Percentiles rank a stretch among this genome's conserved stretches.
Evolutionary conservation across 64 coral and sea anemone genomes (phyloP).

Genomic region (Stichodactyla helianthus): DNA sequence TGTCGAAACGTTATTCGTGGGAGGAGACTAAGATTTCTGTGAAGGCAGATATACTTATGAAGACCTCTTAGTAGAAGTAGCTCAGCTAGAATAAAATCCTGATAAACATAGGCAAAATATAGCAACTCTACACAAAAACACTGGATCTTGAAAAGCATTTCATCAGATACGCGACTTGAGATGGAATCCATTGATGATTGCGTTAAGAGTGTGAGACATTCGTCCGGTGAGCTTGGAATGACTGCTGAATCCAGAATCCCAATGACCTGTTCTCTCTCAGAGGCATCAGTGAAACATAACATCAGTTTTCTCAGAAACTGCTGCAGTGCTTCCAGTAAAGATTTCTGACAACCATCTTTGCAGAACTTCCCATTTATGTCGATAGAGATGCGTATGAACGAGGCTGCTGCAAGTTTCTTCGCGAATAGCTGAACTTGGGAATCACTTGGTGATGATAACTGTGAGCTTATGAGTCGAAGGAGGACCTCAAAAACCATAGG

Average conservation of each 20-base stretch:
- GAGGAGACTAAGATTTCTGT: conserved; percentile 27
- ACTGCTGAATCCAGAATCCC: neutral
- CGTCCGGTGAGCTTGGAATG: neutral
- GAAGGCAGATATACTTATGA: conserved; percentile 44
- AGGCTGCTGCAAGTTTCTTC: conserved; percentile 31
- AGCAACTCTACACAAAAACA: conserved; percentile 69
- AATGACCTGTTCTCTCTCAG: neutral
- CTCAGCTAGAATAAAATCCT: conserved; percentile 41
- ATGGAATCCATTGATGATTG: conserved; percentile 39
- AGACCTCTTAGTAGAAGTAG: conserved; percentile 27
- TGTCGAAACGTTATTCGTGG: conserved; percentile 33
- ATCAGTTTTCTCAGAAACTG: conserved; percentile 40
- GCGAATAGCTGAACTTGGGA: conserved; percentile 25
- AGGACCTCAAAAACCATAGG: conserved; percentile 50
- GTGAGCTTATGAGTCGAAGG: conserved; percentile 58
- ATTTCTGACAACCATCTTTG: neutral
- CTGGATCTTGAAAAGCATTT: conserved; percentile 56
- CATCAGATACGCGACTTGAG: conserved; percentile 37
- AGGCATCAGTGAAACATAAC: conserved; percentile 1
- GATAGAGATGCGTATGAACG: conserved; percentile 48
- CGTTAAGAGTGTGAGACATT: conserved; percentile 44
- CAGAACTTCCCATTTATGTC: conserved; percentile 51
- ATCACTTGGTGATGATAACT: conserved; percentile 42
- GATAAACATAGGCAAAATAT: conserved; percentile 45
- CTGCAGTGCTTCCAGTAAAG: conserved; percentile 8